Percentiles rank a stretch among this genome's conserved stretches.
phyloP scores from a whole-genome alignment of 2,888 invertebrate species.

The Eupelmus urozonus region DNA sequence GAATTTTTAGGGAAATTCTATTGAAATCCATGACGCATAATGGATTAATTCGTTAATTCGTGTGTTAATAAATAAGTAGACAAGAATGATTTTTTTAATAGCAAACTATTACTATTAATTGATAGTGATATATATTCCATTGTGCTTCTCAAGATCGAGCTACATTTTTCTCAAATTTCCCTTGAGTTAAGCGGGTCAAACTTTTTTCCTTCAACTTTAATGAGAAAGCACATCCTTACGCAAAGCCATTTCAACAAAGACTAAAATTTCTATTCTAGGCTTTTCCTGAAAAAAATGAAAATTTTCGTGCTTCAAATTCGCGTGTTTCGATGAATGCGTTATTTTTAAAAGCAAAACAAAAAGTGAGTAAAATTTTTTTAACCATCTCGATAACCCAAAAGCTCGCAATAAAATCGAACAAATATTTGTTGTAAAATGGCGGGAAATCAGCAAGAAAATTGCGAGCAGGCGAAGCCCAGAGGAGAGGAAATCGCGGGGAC shows the following conservation, averaged over 20 bases:
- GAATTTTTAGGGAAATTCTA: too few relatives aligned
- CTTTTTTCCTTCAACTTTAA: constrained; percentile 18
- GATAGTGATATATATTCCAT: background rate
- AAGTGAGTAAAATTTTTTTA: too few relatives aligned
- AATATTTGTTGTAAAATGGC: background rate
- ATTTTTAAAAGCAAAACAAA: too few relatives aligned
- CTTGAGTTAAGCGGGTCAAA: constrained; percentile 7
- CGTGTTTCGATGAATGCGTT: too few relatives aligned
- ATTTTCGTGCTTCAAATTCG: background rate
- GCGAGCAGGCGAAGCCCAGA: too few relatives aligned
- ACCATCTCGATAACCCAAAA: too few relatives aligned
- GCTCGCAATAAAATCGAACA: too few relatives aligned
- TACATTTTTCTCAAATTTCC: constrained; percentile 8
- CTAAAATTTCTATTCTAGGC: background rate
- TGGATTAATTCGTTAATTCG: too few relatives aligned
- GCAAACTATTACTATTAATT: background rate
- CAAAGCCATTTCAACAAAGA: background rate
- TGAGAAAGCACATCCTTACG: background rate
- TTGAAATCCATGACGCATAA: too few relatives aligned
- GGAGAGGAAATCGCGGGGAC: too few relatives aligned
- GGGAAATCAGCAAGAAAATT: background rate
- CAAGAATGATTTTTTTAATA: too few relatives aligned
- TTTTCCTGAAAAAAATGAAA: background rate
- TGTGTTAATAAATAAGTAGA: too few relatives aligned
- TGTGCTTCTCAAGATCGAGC: background rate